A percentile compares a stretch with the other conserved stretches of the same genome.
Conservation (phyloP, 2,888 invertebrate species). For the Cheilosia grossa region DNA sequence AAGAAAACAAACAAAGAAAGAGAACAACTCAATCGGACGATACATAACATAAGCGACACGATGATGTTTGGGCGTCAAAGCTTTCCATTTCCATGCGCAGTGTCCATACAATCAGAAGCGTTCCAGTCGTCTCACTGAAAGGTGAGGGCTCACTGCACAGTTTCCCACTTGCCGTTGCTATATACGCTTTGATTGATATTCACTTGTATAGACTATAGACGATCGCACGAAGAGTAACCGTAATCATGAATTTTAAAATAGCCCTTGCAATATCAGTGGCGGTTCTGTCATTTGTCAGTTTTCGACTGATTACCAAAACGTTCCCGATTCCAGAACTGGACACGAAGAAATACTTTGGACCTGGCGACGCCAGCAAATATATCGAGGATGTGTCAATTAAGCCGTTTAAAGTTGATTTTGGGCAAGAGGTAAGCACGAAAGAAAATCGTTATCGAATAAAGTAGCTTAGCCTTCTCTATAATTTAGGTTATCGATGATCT, state of each 20-base stretch:
- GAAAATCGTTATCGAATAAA: not conserved
- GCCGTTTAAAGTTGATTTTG: constrained; percentile 78
- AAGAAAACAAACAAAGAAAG: not conserved
- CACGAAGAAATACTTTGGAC: constrained; percentile 81
- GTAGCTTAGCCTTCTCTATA: not conserved
- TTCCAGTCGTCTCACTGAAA: constrained; percentile 25
- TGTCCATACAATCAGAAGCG: constrained; percentile 8
- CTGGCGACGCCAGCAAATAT: constrained; percentile 78
- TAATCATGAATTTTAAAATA: constrained; percentile 14
- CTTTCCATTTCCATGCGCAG: not conserved
- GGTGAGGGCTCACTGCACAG: not conserved
- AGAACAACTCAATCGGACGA: not conserved
- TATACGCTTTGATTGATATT: not conserved
- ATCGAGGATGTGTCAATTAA: constrained; percentile 78
- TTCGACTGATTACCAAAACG: constrained; percentile 75
- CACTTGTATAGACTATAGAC: not conserved
- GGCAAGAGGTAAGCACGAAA: constrained; percentile 78
- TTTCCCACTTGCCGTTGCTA: not conserved
- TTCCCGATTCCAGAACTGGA: constrained; percentile 79
- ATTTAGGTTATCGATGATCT: constrained; percentile 84
- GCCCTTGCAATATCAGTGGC: constrained; percentile 3
- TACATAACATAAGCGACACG: not conserved
- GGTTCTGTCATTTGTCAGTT: constrained; percentile 1
- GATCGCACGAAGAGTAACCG: not conserved
- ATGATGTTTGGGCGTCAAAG: not conserved